phyloP scores from a whole-genome alignment of 1,140 invertebrate species.

The Sycobia sp. region DNA sequence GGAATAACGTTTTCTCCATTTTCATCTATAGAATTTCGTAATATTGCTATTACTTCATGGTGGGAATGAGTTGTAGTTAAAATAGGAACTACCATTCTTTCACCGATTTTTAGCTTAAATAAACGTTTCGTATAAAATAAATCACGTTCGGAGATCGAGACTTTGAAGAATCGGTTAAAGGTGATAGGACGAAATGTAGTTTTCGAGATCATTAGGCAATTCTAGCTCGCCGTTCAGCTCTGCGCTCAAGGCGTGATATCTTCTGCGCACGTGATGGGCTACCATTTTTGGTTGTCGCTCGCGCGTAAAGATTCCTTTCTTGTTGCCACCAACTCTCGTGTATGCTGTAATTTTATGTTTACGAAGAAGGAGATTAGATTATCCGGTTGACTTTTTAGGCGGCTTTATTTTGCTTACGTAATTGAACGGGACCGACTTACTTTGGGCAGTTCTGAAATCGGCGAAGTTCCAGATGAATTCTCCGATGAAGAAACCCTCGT shows the following conservation, averaged over 20 bases:
- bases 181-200: conserved; percentile 50
- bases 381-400: too few species aligned
- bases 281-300: conserved; percentile 84
- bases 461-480: conserved; percentile 99
- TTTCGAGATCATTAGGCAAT: conserved; percentile 58
- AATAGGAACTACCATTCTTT: too few species aligned
- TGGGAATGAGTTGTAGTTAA: too few species aligned
- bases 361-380: too few species aligned
- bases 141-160: too few species aligned
- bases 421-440: conserved; percentile 55
- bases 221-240: conserved; percentile 62
- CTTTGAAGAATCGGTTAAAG: too few species aligned
- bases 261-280: conserved; percentile 77
- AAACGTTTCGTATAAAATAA: too few species aligned
- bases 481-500: conserved; percentile 83
- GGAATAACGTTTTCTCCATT: too few species aligned
- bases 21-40: too few species aligned
- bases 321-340: conserved; percentile 84
- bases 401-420: background rate
- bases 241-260: conserved; percentile 74
- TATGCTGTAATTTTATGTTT: conserved; percentile 62
- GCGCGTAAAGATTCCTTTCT: conserved; percentile 89
- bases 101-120: too few species aligned
- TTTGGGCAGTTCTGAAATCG: conserved; percentile 79
- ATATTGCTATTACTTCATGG: too few species aligned